Conservation (phyloP, 2,113 vertebrate species). For the Stegastes partitus region DNA sequence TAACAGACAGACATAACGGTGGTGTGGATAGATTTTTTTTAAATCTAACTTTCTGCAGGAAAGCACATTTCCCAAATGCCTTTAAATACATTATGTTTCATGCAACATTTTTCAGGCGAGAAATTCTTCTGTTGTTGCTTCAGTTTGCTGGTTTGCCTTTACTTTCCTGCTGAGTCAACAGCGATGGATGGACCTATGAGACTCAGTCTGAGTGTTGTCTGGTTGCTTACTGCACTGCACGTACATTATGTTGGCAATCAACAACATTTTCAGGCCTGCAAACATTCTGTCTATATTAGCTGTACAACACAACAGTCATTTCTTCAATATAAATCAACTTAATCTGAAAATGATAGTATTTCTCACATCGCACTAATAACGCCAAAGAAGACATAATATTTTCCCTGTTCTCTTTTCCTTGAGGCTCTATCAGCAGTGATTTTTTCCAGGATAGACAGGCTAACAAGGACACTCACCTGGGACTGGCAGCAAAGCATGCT, state of each 20-base stretch:
- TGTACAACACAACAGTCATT: background rate
- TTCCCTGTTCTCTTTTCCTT: background rate
- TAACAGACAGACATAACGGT: background rate
- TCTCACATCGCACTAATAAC: background rate
- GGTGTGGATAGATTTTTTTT: background rate
- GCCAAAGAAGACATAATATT: background rate
- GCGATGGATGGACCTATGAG: background rate
- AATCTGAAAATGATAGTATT: background rate
- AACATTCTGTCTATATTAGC: background rate
- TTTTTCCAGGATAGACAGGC: background rate
- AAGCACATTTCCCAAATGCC: background rate
- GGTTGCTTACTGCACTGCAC: background rate
- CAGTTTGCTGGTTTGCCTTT: background rate
- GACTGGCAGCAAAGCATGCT: slow-evolving; percentile 22
- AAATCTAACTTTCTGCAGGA: too few relatives aligned
- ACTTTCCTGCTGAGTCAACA: background rate
- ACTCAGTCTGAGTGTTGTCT: background rate
- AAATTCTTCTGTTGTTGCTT: background rate
- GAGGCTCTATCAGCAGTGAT: background rate
- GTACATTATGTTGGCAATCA: background rate
- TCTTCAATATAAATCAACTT: background rate
- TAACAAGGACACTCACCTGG: slow-evolving; percentile 1
- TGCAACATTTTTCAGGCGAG: background rate
- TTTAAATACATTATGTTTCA: background rate
- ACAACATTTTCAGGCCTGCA: background rate